phyloP scores from a whole-genome alignment of 2,888 invertebrate genomes.

The Orgyia antiqua region DNA sequence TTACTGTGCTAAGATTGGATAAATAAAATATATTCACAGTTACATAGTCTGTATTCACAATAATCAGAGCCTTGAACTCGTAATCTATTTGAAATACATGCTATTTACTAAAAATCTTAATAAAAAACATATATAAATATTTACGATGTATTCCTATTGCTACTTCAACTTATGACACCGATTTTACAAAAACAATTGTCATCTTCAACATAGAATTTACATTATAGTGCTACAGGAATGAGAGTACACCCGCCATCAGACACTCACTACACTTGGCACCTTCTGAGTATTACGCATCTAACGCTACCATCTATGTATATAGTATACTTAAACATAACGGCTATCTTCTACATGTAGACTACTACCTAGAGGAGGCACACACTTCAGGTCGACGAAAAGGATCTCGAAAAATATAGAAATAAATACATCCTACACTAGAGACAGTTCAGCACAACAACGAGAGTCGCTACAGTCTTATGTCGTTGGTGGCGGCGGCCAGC shows the following conservation, averaged over 20 bases:
- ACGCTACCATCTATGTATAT: slow-evolving; percentile 27
- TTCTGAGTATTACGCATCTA: slow-evolving; percentile 66
- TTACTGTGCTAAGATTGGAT: slow-evolving; percentile 29
- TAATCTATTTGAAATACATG: slow-evolving; percentile 11
- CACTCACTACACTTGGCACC: slow-evolving; percentile 49
- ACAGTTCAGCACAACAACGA: slow-evolving; percentile 12
- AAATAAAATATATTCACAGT: slow-evolving; percentile 13
- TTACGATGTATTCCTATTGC: slow-evolving; percentile 44
- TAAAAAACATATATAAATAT: slow-evolving; percentile 47
- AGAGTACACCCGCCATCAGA: slow-evolving; percentile 46
- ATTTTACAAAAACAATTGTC: slow-evolving; percentile 20
- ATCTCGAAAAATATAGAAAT: slow-evolving; percentile 60
- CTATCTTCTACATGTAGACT: slow-evolving; percentile 40
- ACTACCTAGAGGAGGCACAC: slow-evolving; percentile 61
- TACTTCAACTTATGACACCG: slow-evolving; percentile 39
- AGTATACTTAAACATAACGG: slow-evolving; percentile 40
- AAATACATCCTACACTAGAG: slow-evolving; percentile 45
- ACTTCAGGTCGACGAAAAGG: slow-evolving; percentile 61
- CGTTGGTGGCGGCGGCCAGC: slow-evolving; percentile 49
- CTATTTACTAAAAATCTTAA: slow-evolving; percentile 29
- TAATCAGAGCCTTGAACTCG: background rate
- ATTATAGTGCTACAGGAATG: slow-evolving; percentile 68
- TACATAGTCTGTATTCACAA: slow-evolving; percentile 16
- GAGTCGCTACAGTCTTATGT: slow-evolving; percentile 51
- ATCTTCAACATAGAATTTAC: slow-evolving; percentile 40